Conservation (phyloP, 2,797 vertebrate species). For the Sebastes steindachneri region DNA sequence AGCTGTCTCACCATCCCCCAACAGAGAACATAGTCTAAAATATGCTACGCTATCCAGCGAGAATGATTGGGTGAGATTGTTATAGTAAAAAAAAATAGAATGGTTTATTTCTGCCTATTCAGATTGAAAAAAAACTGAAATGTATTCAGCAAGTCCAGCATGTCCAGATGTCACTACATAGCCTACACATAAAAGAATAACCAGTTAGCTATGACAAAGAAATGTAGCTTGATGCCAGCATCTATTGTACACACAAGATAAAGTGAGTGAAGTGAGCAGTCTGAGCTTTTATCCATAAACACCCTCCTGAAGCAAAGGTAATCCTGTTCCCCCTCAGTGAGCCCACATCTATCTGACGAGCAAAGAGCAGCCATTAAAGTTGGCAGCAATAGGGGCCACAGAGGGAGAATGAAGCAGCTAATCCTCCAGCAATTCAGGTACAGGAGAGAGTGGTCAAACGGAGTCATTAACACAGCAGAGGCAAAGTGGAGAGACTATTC, state of each 20-base stretch:
- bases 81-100: background rate
- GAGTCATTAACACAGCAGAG: conserved; percentile 58
- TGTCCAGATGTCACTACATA: background rate
- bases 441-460: conserved; percentile 46
- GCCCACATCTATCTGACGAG: conserved; percentile 44
- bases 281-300: conserved; percentile 46
- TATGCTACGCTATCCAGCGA: background rate
- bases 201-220: background rate
- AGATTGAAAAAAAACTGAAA: background rate
- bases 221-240: background rate
- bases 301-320: conserved; percentile 45
- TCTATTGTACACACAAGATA: conserved; percentile 12
- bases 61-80: background rate
- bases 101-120: background rate
- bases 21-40: background rate
- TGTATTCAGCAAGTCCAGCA: background rate
- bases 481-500: conserved; percentile 42
- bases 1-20: conserved; percentile 48
- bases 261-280: conserved; percentile 7
- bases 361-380: conserved; percentile 61
- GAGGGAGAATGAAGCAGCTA: conserved; percentile 48
- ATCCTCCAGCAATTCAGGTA: conserved; percentile 57
- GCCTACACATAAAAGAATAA: background rate
- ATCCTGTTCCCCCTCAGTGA: conserved; percentile 54
- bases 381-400: conserved; percentile 44